Evolutionary conservation across 2,113 vertebrate species (phyloP).

Genomic region (Protobothrops mucrosquamatus): DNA sequence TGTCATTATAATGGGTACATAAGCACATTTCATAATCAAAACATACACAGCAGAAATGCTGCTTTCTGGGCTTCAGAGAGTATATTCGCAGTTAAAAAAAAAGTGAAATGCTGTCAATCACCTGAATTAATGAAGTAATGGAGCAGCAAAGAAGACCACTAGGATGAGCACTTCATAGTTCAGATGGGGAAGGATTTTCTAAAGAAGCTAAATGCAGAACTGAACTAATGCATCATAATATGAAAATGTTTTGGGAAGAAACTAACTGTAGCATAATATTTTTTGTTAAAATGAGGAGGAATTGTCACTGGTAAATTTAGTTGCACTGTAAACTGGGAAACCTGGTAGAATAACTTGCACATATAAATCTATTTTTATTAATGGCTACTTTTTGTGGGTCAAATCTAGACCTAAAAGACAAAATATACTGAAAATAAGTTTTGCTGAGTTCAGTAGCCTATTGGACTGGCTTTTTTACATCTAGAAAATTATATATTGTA

Average conservation of each 20-base stretch:
- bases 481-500: neutral
- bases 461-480: neutral
- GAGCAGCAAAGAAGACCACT: neutral
- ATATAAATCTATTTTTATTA: neutral
- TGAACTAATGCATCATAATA: neutral
- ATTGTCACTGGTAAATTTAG: neutral
- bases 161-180: neutral
- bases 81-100: neutral
- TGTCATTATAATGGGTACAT: neutral
- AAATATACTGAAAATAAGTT: neutral
- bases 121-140: neutral
- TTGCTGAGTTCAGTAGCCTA: neutral
- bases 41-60: neutral
- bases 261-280: neutral
- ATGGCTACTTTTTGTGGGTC: neutral
- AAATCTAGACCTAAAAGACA: neutral
- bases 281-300: neutral
- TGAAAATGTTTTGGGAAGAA: neutral
- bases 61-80: neutral
- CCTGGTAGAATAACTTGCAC: neutral
- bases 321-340: neutral
- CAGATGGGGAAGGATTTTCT: neutral
- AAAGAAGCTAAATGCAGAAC: neutral
- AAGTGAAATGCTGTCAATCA: neutral
- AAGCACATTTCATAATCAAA: neutral